These are phyloP conservation scores for Bedellia somnulentella DNA, from an alignment of 2,888 invertebrate species.

Conservation along the genomic window DNA sequence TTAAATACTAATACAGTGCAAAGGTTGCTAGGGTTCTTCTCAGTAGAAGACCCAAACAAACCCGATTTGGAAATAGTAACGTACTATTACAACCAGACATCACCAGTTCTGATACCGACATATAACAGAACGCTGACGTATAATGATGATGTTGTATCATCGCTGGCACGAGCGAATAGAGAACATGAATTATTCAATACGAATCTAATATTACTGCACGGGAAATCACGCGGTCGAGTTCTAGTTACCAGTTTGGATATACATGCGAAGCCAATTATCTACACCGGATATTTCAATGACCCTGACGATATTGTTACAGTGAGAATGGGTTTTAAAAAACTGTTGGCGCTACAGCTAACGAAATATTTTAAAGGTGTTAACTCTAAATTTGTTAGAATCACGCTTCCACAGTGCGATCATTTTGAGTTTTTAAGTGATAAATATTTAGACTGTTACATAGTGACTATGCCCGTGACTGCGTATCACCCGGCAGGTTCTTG, in stretches of 20 bases:
- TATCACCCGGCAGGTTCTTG: constrained; percentile 1
- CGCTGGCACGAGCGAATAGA: neutral
- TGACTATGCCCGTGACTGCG: neutral
- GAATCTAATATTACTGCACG: neutral
- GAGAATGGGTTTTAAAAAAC: neutral
- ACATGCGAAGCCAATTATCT: neutral
- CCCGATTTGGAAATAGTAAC: constrained; percentile 1
- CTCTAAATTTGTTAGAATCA: constrained; percentile 29
- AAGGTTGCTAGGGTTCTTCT: neutral
- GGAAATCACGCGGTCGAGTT: neutral
- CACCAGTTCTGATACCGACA: constrained; percentile 14
- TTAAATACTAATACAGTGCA: neutral
- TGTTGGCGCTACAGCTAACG: constrained; percentile 21
- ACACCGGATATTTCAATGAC: neutral
- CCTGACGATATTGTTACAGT: neutral
- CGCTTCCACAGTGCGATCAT: constrained; percentile 40
- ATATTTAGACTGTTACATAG: constrained; percentile 63
- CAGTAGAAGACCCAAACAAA: neutral
- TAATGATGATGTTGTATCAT: neutral
- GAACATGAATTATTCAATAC: neutral
- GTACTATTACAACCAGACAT: constrained; percentile 1
- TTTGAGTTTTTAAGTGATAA: constrained; percentile 45
- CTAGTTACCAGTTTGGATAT: neutral
- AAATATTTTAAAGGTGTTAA: constrained; percentile 33
- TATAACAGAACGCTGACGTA: neutral